phyloP scores from a whole-genome alignment of 2,797 vertebrate genomes.

The Microctenopoma stevenorrisi region DNA sequence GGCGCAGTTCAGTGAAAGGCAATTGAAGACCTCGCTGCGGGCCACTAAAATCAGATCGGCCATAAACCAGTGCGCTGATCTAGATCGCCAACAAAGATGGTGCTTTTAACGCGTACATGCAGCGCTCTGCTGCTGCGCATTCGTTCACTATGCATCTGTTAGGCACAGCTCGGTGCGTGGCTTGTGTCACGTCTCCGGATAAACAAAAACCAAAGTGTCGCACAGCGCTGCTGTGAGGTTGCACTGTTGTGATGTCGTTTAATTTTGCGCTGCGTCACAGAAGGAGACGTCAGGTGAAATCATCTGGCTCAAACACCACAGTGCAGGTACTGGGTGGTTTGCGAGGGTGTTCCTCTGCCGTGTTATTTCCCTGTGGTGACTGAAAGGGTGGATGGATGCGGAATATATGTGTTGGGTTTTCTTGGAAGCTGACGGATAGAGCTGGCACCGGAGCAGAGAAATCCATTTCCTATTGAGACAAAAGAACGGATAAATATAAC shows the following conservation, averaged over 20 bases:
- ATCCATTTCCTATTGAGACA: slow-evolving; percentile 71
- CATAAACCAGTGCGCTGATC: slow-evolving; percentile 54
- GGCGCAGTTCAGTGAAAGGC: slow-evolving; percentile 37
- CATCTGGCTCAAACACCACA: slow-evolving; percentile 5
- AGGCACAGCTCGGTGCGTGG: slow-evolving; percentile 41
- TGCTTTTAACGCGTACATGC: slow-evolving; percentile 47
- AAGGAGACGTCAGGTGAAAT: slow-evolving; percentile 17
- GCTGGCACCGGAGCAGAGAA: slow-evolving; percentile 53
- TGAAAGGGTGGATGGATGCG: slow-evolving; percentile 40
- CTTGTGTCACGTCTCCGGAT: slow-evolving; percentile 25
- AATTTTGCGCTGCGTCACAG: slow-evolving; percentile 12
- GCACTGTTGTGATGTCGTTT: not conserved
- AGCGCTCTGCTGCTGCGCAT: slow-evolving; percentile 55
- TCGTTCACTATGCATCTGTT: slow-evolving; percentile 60
- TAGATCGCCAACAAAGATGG: slow-evolving; percentile 61
- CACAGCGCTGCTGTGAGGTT: slow-evolving; percentile 3
- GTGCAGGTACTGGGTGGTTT: slow-evolving; percentile 20
- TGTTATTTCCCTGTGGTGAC: slow-evolving; percentile 63
- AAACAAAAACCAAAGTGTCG: slow-evolving; percentile 38
- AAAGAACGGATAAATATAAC: slow-evolving; percentile 80
- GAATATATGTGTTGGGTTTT: slow-evolving; percentile 51
- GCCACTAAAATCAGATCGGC: slow-evolving; percentile 41
- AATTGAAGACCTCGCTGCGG: slow-evolving; percentile 39
- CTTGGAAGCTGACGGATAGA: slow-evolving; percentile 53
- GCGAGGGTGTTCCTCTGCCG: slow-evolving; percentile 42